phyloP scores from a whole-genome alignment of 2,888 invertebrate genomes.

The Scelioninae gen. 1 region DNA sequence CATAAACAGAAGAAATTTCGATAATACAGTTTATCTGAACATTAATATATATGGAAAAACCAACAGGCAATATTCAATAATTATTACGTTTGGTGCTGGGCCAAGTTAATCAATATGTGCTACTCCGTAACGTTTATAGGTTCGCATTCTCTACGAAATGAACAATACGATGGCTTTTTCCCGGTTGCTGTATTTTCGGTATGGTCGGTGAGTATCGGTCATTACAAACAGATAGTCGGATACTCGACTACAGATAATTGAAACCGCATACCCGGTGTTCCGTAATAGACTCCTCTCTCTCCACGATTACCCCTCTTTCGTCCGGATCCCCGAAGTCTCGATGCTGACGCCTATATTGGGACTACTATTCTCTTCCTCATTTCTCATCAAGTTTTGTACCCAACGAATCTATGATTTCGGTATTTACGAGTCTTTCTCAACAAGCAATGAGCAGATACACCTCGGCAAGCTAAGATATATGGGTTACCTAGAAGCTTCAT shows the following conservation, averaged over 20 bases:
- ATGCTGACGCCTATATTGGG: slow-evolving; percentile 26
- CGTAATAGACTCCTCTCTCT: slow-evolving; percentile 65
- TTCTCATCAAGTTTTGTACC: slow-evolving; percentile 74
- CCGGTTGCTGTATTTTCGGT: slow-evolving; percentile 44
- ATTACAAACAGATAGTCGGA: slow-evolving; percentile 64
- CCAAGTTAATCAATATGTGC: slow-evolving; percentile 33
- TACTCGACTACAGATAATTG: slow-evolving; percentile 64
- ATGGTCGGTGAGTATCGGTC: slow-evolving; percentile 49
- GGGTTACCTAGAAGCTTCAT: slow-evolving; percentile 79
- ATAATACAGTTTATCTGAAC: background rate
- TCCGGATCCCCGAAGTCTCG: slow-evolving; percentile 23
- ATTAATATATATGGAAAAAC: background rate
- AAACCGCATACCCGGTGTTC: slow-evolving; percentile 66
- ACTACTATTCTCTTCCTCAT: slow-evolving; percentile 70
- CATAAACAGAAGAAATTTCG: background rate
- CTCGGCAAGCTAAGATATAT: slow-evolving; percentile 73
- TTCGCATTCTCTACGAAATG: slow-evolving; percentile 42
- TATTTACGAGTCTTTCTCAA: slow-evolving; percentile 72
- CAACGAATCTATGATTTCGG: slow-evolving; percentile 77
- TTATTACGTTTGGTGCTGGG: slow-evolving; percentile 17
- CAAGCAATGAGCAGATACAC: slow-evolving; percentile 68
- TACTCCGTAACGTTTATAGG: slow-evolving; percentile 32
- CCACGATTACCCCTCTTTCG: slow-evolving; percentile 14
- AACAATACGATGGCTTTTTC: slow-evolving; percentile 59
- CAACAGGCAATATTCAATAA: slow-evolving; percentile 29